Conservation (phyloP, 2,888 invertebrate genomes). For the Chironomus tentans region DNA sequence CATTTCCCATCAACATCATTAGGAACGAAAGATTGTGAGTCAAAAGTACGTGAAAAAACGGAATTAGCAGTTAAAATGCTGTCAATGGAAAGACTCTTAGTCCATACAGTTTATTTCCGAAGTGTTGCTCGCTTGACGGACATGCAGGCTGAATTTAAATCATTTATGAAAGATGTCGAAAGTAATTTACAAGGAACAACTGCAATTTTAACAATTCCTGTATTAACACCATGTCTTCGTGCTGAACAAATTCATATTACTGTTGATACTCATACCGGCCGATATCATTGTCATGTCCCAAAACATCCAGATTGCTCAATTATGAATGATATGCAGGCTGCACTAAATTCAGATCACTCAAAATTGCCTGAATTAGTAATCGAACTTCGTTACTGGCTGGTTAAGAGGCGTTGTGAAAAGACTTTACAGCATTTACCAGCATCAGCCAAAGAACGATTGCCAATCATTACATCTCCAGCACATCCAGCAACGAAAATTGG, state of each 20-base stretch:
- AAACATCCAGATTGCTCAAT: slow-evolving; percentile 75
- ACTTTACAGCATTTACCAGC: slow-evolving; percentile 90
- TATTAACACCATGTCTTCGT: slow-evolving; percentile 78
- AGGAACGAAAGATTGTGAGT: slow-evolving; percentile 46
- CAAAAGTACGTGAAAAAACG: slow-evolving; percentile 52
- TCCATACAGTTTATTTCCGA: slow-evolving; percentile 90
- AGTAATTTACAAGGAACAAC: slow-evolving; percentile 82
- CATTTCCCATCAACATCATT: slow-evolving; percentile 54
- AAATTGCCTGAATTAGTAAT: slow-evolving; percentile 58
- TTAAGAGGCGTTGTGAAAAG: slow-evolving; percentile 85
- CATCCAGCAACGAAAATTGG: slow-evolving; percentile 68
- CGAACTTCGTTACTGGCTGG: slow-evolving; percentile 77
- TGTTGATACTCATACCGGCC: slow-evolving; percentile 90
- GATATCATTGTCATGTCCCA: slow-evolving; percentile 83
- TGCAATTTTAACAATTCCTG: slow-evolving; percentile 82
- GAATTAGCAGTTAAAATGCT: slow-evolving; percentile 71
- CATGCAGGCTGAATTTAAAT: slow-evolving; percentile 54
- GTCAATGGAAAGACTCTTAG: slow-evolving; percentile 89
- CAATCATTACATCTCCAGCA: slow-evolving; percentile 70
- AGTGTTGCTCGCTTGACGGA: slow-evolving; percentile 76
- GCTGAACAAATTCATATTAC: slow-evolving; percentile 88
- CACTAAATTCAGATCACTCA: slow-evolving; percentile 64
- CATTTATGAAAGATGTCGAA: slow-evolving; percentile 56
- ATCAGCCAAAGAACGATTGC: slow-evolving; percentile 73
- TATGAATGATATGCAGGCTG: slow-evolving; percentile 68